These are phyloP conservation scores for Achlya flavicornis DNA, from an alignment of 2,888 invertebrate species.

Conservation along the genomic window DNA sequence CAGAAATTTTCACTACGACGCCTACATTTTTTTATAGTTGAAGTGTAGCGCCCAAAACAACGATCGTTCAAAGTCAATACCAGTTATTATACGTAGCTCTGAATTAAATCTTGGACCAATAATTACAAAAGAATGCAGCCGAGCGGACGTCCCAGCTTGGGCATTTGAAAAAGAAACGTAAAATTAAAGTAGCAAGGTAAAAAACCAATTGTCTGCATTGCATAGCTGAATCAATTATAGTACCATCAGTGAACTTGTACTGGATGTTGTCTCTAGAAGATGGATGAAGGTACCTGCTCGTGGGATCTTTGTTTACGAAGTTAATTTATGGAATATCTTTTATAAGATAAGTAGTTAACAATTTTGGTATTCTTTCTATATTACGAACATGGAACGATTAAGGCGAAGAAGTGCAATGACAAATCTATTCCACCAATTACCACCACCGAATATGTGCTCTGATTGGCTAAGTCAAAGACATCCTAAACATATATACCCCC, in stretches of 20 bases:
- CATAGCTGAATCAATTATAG: conserved; percentile 63
- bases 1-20: too few relatives aligned
- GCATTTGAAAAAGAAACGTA: conserved; percentile 46
- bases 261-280: conserved; percentile 43
- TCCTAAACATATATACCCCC: too few relatives aligned
- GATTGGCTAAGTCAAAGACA: too few relatives aligned
- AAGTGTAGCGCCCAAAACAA: background rate
- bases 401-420: too few relatives aligned
- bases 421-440: too few relatives aligned
- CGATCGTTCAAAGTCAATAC: conserved; percentile 33
- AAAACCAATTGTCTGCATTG: conserved; percentile 53
- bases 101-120: conserved; percentile 60
- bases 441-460: too few relatives aligned
- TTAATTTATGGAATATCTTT: background rate
- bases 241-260: conserved; percentile 54
- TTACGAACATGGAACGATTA: too few relatives aligned
- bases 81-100: conserved; percentile 51
- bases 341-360: background rate
- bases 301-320: background rate
- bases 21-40: too few relatives aligned
- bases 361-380: background rate
- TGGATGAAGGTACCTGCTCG: conserved; percentile 23
- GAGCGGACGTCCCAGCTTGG: conserved; percentile 35
- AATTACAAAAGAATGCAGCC: conserved; percentile 63
- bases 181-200: conserved; percentile 47